Evolutionary conservation across 2,797 vertebrate species (phyloP).

Genomic region (Lagodon rhomboides): DNA sequence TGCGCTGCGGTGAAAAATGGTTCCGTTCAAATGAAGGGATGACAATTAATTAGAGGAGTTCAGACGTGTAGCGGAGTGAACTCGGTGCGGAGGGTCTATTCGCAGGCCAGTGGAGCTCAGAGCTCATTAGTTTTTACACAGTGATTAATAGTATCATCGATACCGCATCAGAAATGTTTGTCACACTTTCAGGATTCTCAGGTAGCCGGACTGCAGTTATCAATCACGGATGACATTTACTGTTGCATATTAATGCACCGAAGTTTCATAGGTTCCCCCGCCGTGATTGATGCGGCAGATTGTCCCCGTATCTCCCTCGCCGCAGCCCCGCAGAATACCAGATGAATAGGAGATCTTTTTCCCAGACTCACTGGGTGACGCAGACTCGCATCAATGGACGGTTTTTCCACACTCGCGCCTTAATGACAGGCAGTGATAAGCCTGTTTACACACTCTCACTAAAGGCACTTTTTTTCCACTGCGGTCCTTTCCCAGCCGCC

Average conservation of each 20-base stretch:
- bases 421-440: conserved; percentile 42
- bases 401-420: conserved; percentile 17
- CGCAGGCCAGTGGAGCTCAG: neutral
- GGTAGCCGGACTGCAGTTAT: conserved; percentile 50
- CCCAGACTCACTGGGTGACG: conserved; percentile 19
- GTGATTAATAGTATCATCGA: conserved; percentile 38
- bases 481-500: neutral
- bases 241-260: conserved; percentile 63
- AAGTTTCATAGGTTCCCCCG: conserved; percentile 51
- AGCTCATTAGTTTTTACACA: conserved; percentile 41
- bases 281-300: conserved; percentile 62
- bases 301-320: conserved; percentile 24
- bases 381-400: conserved; percentile 15
- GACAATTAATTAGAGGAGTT: neutral
- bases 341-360: conserved; percentile 50
- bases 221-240: conserved; percentile 60
- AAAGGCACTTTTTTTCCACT: conserved; percentile 10
- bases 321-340: conserved; percentile 32
- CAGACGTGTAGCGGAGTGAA: neutral
- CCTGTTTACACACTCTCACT: conserved; percentile 28
- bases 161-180: conserved; percentile 44
- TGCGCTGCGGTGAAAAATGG: neutral
- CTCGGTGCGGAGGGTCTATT: neutral
- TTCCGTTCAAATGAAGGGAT: neutral
- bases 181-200: conserved; percentile 48